phyloP scores from a whole-genome alignment of 2,113 vertebrate species.

The Chlamydotis undulata region DNA sequence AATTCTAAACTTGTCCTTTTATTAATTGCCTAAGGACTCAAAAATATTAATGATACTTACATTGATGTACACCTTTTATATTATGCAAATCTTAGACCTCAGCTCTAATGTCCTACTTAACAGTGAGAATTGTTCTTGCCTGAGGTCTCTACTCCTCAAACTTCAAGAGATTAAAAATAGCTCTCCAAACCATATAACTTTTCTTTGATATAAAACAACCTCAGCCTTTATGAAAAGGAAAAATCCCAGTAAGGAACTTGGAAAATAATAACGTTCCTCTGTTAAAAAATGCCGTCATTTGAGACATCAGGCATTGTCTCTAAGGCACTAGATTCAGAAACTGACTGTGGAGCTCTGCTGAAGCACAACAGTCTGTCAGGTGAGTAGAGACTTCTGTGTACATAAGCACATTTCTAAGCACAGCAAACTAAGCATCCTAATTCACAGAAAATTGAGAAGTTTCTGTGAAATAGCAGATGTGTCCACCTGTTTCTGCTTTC shows the following conservation, averaged over 20 bases:
- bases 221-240: background rate
- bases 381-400: background rate
- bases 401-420: background rate
- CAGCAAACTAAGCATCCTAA: background rate
- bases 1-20: conserved; percentile 64
- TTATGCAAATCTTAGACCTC: conserved; percentile 63
- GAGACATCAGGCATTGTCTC: background rate
- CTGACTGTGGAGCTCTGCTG: background rate
- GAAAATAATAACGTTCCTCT: background rate
- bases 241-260: background rate
- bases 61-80: conserved; percentile 52
- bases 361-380: background rate
- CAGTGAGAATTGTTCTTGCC: conserved; percentile 67
- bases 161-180: conserved; percentile 65
- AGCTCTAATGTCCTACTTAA: conserved; percentile 63
- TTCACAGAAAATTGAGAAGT: background rate
- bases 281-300: background rate
- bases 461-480: background rate
- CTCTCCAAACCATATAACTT: conserved; percentile 28
- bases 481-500: background rate
- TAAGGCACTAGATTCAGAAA: background rate
- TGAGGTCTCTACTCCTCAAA: conserved; percentile 41
- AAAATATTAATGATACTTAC: conserved; percentile 62
- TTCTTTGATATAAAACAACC: conserved; percentile 32
- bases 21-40: conserved; percentile 61